Base-by-base conservation (phyloP, 2,113 vertebrate genomes). In the Montifringilla adamsi region DNA sequence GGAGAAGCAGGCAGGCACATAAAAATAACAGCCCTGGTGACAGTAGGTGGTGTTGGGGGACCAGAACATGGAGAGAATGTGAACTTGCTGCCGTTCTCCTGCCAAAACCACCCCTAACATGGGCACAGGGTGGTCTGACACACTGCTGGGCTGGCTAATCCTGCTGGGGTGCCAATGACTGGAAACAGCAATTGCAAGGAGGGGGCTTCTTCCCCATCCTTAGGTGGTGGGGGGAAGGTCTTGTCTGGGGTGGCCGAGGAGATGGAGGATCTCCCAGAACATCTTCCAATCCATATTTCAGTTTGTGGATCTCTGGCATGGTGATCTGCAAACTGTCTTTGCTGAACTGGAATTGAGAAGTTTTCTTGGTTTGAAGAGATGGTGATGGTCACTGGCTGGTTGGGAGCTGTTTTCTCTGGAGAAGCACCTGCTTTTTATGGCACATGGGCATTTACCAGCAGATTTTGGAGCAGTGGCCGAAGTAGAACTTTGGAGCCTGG, bases 271-370 rank as follows among this genome's bases (percentile, higher is more conserved):
- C 47, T 78, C 31, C 49, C 66, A 62, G 37, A 28, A 31, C 8
- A 3, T 41, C 63, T 86, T 68, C n/a, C 28, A 41, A 24, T 18
- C 30, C 0, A 0, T 0, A 1, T 66, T 55, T 62, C 73, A 43
- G 39, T 68, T 68, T 19, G 44, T 1, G 1, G 62, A 13, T 86
- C n/a, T 81, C 9, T 27, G 11, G 39, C 46, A 15, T 0, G 0
- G 70, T 72, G 80, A 52, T 52, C 14, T 56, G 15, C 47, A 50
- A 41, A 28, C 27, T 6, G 11, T 69, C 33, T 81, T 86, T 1
- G 7, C 7, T 76, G 55, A 39, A 52, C 66, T 66, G 37, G 43
- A 81, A 37, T 72, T 15, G 60, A 35, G 30, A 55, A 5, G 1
- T 46, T 69, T 67, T 47, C 68, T 68, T 20, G 12, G 17, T 56